Base-by-base conservation (phyloP, 2,797 vertebrate species). In the Pelochelys cantorii region DNA sequence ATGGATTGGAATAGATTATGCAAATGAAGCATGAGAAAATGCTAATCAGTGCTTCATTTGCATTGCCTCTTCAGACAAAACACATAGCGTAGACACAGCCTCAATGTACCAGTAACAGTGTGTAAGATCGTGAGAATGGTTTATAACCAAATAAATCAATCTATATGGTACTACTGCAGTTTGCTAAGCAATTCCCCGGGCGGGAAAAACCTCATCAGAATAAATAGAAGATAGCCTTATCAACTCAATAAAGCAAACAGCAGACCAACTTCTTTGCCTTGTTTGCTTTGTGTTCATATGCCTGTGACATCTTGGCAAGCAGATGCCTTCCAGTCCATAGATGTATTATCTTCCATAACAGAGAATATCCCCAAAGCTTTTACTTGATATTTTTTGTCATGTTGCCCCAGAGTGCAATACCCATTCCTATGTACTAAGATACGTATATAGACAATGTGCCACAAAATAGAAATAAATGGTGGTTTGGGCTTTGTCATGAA, bases 281-380 rank as follows among this genome's bases (percentile, higher is more conserved):
- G 94, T 95, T 95, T 74, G 79, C 27, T 96, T 96, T 95, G 11
- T 54, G 81, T 82, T 95, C 75, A 77, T 87, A 13, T 91, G 89
- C 93, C 80, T 79, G 71, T 79, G 57, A 34, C 48, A 17, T 87
- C 57, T 87, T 81, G 62, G 5, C 84, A 88, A 87, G 29, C 79
- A 22, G 81, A 77, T n/a, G 11, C 86, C 85, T 93, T 93, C 81
- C 48, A 42, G 87, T 87, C 54, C 42, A 89, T 81, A 75, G 91
- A 53, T 87, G 78, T 85, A 42, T 93, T 90, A n/a, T 55, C 18
- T 95, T 62, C 68, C 11, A 0, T 71, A 71, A 56, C 27, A 79
- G 37, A 0, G 0, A 1, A 77, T 87, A 86, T 93, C 23, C n/a
- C 42, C 11, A 53, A 22, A 55, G 59, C 12, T 18, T 74, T 62